Percentiles rank a stretch among this genome's conserved stretches.
Conservation (phyloP, 2,797 vertebrate species). For the Xerus rutilus region DNA sequence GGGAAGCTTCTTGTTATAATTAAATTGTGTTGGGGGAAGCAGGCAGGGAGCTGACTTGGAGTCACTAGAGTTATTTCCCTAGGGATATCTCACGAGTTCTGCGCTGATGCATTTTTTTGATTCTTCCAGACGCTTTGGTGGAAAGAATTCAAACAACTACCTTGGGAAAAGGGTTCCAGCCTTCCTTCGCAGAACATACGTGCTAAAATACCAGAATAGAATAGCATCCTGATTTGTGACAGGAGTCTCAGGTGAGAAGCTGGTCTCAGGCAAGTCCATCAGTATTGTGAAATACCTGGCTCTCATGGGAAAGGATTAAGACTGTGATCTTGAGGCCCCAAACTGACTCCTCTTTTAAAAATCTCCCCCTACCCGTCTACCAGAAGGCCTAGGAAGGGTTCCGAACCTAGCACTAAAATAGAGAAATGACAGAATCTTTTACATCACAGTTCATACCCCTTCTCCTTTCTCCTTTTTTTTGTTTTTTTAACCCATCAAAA, state of each 20-base stretch:
- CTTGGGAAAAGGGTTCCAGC: background rate
- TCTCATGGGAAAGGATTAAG: background rate
- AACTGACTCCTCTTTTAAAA: background rate
- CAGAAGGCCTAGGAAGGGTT: background rate
- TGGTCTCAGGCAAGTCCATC: background rate
- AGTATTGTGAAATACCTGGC: background rate
- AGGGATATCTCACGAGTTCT: background rate
- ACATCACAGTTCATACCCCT: too few relatives aligned
- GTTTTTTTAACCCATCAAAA: background rate
- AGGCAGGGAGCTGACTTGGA: background rate
- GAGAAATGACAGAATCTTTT: background rate
- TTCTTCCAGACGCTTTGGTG: constrained; percentile 54
- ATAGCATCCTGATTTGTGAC: background rate
- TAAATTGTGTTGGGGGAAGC: background rate
- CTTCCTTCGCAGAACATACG: background rate
- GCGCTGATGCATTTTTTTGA: background rate
- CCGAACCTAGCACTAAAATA: background rate
- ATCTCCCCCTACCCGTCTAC: background rate
- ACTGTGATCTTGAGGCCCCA: background rate
- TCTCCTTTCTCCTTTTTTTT: background rate
- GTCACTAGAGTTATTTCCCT: background rate
- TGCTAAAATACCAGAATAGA: background rate
- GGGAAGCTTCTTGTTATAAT: background rate
- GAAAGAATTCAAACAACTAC: background rate
- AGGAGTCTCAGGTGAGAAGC: constrained; percentile 39